These are phyloP conservation scores for Brachionichthys hirsutus DNA, from an alignment of 2,113 vertebrate genomes.

Conservation along the genomic window DNA sequence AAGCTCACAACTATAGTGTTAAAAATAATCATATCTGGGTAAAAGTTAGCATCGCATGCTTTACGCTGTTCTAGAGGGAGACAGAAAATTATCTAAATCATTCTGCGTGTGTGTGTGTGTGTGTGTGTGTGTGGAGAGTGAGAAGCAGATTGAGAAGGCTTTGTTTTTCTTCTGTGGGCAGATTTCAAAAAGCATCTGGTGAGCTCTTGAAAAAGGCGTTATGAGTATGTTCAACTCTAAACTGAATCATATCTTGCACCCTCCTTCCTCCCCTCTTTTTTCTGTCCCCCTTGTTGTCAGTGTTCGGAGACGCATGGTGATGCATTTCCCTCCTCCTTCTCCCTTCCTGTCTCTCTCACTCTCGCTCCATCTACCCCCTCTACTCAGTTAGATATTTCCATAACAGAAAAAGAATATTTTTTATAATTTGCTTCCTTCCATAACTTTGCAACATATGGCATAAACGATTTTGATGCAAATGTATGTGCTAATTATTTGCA, in stretches of 20 bases:
- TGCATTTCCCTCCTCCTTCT: slow-evolving; percentile 50
- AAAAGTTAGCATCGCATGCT: too few species aligned
- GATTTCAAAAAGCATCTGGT: slow-evolving; percentile 82
- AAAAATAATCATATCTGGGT: too few species aligned
- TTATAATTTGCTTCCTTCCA: slow-evolving; percentile 80
- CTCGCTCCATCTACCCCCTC: slow-evolving; percentile 22
- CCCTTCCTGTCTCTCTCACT: slow-evolving; percentile 32
- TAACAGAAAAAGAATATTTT: slow-evolving; percentile 79
- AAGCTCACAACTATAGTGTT: too few species aligned
- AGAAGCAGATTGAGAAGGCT: slow-evolving; percentile 46
- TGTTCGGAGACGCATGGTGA: slow-evolving; percentile 74
- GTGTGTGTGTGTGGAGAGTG: slow-evolving; percentile 33
- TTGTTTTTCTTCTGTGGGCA: slow-evolving; percentile 73
- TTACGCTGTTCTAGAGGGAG: slow-evolving; percentile 38
- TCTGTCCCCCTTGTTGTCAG: slow-evolving; percentile 61
- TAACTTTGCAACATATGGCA: slow-evolving; percentile 88
- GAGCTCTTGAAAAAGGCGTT: slow-evolving; percentile 70
- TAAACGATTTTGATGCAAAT: slow-evolving; percentile 93
- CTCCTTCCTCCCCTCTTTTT: slow-evolving; percentile 24
- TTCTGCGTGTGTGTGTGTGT: slow-evolving; percentile 41
- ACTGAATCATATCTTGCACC: slow-evolving; percentile 63
- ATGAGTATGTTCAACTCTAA: slow-evolving; percentile 72
- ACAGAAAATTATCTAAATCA: slow-evolving; percentile 53
- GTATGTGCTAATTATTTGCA: slow-evolving; percentile 89
- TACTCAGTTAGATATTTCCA: slow-evolving; percentile 82